A percentile compares a stretch with the other conserved stretches of the same genome.
Conservation (phyloP, 2,113 vertebrate species). For the Typhlomys cinereus region DNA sequence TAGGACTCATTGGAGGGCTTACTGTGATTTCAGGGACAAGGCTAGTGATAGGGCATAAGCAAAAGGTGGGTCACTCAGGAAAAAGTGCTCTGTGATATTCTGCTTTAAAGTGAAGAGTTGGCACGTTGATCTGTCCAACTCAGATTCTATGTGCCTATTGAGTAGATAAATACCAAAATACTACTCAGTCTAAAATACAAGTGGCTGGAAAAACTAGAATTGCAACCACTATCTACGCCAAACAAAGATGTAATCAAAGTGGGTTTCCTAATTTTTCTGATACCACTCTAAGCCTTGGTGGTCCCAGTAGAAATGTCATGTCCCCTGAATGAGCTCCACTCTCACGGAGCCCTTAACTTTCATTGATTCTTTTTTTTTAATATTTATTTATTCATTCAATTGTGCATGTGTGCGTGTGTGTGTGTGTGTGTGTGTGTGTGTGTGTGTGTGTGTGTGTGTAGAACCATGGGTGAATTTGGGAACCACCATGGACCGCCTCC, state of each 20-base stretch:
- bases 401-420: not conserved
- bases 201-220: not conserved
- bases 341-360: not conserved
- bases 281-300: not conserved
- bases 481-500: no score
- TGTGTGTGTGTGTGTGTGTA: no score
- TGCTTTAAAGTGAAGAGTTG: not conserved
- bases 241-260: not conserved
- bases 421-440: not conserved
- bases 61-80: not conserved
- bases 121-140: not conserved
- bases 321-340: not conserved
- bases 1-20: not conserved
- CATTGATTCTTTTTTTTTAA: not conserved
- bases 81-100: not conserved
- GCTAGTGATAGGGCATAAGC: not conserved
- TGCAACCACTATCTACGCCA: not conserved
- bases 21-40: not conserved
- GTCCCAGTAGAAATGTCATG: not conserved
- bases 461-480: no score
- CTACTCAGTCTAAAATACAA: not conserved
- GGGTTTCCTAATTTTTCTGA: not conserved
- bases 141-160: not conserved
- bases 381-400: not conserved
- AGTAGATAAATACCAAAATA: not conserved